phyloP scores from a whole-genome alignment of 2,797 vertebrate species.

The Coccyzus lansbergi region DNA sequence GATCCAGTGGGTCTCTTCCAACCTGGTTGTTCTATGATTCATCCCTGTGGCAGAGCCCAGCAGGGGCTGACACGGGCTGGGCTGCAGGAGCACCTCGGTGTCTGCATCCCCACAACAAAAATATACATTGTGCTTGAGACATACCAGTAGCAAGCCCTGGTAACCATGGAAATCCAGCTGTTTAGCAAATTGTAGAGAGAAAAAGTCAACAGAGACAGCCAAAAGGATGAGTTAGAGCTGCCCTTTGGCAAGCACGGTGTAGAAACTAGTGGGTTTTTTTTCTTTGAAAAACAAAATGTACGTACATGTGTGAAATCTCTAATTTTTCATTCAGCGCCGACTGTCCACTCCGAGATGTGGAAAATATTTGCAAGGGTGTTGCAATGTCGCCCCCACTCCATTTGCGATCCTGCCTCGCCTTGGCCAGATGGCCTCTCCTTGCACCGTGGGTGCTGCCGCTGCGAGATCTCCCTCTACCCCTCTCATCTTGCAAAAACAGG shows the following conservation, averaged over 20 bases:
- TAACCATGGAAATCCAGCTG: slow-evolving; percentile 71
- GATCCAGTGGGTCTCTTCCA: no score
- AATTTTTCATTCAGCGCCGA: neutral
- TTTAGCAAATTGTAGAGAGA: slow-evolving; percentile 68
- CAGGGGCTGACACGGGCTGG: accelerated
- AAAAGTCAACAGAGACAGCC: slow-evolving; percentile 39
- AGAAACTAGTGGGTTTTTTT: neutral
- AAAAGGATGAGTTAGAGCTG: slow-evolving; percentile 50
- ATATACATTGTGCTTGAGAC: neutral
- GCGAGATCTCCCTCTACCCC: neutral
- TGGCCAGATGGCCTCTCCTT: accelerated
- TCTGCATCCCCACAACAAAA: slow-evolving; percentile 22
- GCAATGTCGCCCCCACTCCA: neutral
- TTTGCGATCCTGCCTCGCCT: neutral
- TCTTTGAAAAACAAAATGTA: neutral
- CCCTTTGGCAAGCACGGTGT: neutral
- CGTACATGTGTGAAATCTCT: neutral
- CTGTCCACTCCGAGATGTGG: neutral
- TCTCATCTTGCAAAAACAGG: accelerated
- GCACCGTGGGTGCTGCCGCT: accelerated
- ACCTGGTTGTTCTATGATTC: no score
- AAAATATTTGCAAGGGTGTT: neutral
- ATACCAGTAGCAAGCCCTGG: neutral
- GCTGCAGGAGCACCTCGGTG: neutral
- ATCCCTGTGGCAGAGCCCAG: neutral